Evolutionary conservation across 1,140 invertebrate genomes (phyloP).

Genomic region (Pollicipes pollicipes): DNA sequence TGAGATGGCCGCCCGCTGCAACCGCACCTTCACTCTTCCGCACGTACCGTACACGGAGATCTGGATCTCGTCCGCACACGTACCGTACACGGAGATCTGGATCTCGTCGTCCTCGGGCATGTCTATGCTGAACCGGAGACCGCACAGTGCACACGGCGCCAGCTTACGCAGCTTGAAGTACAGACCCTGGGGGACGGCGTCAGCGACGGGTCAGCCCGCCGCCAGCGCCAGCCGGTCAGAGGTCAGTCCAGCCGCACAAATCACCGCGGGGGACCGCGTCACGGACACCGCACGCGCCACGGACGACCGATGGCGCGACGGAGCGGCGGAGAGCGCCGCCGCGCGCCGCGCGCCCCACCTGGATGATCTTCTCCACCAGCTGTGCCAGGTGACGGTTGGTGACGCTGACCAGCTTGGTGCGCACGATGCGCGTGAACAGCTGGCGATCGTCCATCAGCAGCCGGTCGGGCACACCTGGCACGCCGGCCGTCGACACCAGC

Average conservation of each 20-base stretch:
- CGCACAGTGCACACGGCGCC: conserved; percentile 61
- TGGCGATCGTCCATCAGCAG: conserved; percentile 4
- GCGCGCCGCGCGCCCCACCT: too few species aligned
- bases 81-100: conserved; percentile 54
- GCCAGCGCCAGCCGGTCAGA: too few species aligned
- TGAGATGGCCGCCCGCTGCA: too few species aligned
- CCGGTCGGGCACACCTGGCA: conserved; percentile 33
- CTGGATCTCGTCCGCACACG: too few species aligned
- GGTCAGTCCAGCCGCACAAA: too few species aligned
- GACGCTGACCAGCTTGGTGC: neutral
- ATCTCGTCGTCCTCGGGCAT: conserved; percentile 76
- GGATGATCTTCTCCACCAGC: neutral
- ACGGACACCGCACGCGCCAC: too few species aligned
- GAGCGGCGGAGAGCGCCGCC: too few species aligned
- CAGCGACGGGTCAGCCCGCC: too few species aligned
- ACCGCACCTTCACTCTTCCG: too few species aligned
- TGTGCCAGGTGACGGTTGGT: neutral
- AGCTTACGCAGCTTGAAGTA: conserved; percentile 69
- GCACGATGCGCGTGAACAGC: neutral
- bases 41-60: conserved; percentile 42
- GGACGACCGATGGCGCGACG: too few species aligned
- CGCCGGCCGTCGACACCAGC: conserved; percentile 58
- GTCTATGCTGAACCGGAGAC: conserved; percentile 57
- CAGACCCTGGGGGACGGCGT: conserved; percentile 28
- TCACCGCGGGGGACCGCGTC: too few species aligned